These are phyloP conservation scores for Pycnonotus jocosus DNA, from an alignment of 2,113 vertebrate species.

Conservation along the genomic window DNA sequence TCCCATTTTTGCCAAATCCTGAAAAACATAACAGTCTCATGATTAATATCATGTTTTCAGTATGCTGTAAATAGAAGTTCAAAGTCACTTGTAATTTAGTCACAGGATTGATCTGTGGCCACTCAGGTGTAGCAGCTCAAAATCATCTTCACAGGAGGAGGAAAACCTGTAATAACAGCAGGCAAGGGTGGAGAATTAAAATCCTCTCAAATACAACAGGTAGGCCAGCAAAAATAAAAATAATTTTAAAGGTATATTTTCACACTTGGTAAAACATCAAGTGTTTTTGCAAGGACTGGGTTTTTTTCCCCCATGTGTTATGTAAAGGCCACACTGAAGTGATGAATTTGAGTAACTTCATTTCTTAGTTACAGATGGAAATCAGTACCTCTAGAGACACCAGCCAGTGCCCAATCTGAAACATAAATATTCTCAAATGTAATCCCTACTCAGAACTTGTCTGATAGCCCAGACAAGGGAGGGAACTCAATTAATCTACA, in stretches of 20 bases:
- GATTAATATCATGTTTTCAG: neutral
- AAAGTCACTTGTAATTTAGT: neutral
- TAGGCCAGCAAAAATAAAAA: neutral
- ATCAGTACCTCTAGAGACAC: neutral
- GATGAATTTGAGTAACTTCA: neutral
- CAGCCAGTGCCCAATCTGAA: neutral
- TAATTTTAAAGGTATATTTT: neutral
- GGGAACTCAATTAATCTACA: neutral
- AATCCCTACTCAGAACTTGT: neutral
- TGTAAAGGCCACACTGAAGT: neutral
- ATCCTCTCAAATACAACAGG: neutral
- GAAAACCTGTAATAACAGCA: neutral
- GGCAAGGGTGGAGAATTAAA: neutral
- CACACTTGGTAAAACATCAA: neutral
- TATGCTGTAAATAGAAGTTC: neutral
- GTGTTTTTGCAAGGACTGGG: neutral
- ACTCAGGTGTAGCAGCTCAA: neutral
- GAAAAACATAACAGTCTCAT: neutral
- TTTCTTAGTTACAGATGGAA: neutral
- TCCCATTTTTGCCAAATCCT: neutral
- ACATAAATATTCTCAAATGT: neutral
- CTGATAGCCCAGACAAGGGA: neutral
- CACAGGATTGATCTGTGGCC: neutral
- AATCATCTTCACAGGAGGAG: neutral
- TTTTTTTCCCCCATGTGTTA: neutral